Conservation (phyloP, 2,797 vertebrate species). For the Discoglossus pictus region DNA sequence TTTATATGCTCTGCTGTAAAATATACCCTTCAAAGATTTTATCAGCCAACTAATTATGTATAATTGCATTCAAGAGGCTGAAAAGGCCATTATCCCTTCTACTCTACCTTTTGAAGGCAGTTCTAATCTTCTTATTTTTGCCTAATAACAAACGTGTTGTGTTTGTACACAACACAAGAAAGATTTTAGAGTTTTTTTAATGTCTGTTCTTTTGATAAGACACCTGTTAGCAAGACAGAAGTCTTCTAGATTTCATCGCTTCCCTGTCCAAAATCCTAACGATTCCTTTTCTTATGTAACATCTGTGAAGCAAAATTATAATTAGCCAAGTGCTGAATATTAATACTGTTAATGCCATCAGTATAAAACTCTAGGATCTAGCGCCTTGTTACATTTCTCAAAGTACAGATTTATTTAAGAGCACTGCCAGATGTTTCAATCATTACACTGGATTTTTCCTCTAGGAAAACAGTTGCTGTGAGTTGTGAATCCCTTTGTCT, state of each 20-base stretch:
- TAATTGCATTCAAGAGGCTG: conserved; percentile 20
- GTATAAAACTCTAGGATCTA: conserved; percentile 58
- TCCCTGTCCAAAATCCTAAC: conserved; percentile 48
- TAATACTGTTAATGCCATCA: conserved; percentile 63
- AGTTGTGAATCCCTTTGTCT: conserved; percentile 55
- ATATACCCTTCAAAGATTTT: not conserved
- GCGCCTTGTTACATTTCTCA: conserved; percentile 57
- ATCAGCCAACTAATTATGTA: not conserved
- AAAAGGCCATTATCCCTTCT: not conserved
- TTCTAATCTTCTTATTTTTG: not conserved
- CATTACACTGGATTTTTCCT: conserved; percentile 61
- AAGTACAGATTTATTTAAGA: conserved; percentile 62
- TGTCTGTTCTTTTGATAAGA: conserved; percentile 23
- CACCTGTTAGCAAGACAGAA: conserved; percentile 39
- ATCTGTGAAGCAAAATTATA: conserved; percentile 64
- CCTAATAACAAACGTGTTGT: not conserved
- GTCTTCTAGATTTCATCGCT: conserved; percentile 9
- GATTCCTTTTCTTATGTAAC: conserved; percentile 55
- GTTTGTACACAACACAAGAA: not conserved
- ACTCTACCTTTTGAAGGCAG: not conserved
- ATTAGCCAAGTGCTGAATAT: conserved; percentile 63
- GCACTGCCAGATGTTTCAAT: conserved; percentile 63
- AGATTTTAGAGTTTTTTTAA: not conserved
- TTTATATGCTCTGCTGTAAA: no score
- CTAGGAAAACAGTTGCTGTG: conserved; percentile 62